Evolutionary conservation across 2,113 vertebrate genomes (phyloP).

Genomic region (Acanthisitta chloris): DNA sequence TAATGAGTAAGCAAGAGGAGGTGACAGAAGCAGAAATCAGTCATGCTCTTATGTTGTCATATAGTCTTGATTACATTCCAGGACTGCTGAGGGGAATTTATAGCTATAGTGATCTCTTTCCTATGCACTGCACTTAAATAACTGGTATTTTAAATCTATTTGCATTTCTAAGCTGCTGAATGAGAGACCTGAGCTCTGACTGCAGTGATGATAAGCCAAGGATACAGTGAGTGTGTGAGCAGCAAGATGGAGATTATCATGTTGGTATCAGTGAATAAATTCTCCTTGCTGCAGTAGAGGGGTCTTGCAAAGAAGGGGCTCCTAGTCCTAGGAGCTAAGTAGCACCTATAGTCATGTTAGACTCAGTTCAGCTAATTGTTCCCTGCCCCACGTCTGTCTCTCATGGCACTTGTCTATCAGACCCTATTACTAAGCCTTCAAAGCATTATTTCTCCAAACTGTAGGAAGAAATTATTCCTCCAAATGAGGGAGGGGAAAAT

Average conservation of each 20-base stretch:
- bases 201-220: neutral
- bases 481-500: neutral
- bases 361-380: neutral
- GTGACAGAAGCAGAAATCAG: constrained; percentile 34
- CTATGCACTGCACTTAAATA: neutral
- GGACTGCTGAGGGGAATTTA: neutral
- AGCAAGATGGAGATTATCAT: neutral
- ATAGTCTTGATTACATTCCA: constrained; percentile 23
- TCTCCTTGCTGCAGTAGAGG: neutral
- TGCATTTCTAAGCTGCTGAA: neutral
- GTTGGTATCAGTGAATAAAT: neutral
- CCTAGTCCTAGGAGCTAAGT: neutral
- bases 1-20: constrained; percentile 37
- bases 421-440: neutral
- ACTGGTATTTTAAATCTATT: neutral
- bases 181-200: neutral
- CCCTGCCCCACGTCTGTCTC: neutral
- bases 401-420: neutral
- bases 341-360: neutral
- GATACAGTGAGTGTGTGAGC: neutral
- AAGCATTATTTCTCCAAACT: neutral
- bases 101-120: neutral
- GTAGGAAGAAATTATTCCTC: too few relatives aligned
- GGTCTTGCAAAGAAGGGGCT: neutral
- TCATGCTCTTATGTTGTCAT: constrained; percentile 22